Percentiles rank a stretch among this genome's conserved stretches.
Evolutionary conservation across 2,113 vertebrate species (phyloP).

Genomic region (Macrotus californicus): DNA sequence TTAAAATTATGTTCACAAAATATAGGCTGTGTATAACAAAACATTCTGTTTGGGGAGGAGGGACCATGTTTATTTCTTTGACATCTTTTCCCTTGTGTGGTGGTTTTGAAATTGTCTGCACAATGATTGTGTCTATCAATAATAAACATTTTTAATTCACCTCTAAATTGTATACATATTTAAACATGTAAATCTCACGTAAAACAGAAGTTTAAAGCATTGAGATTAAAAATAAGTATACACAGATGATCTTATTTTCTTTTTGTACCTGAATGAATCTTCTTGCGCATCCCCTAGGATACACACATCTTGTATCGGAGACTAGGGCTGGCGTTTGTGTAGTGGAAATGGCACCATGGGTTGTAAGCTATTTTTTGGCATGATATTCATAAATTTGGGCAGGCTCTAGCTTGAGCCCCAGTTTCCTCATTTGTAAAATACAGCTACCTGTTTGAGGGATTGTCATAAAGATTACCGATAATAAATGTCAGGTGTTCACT

Average conservation of each 20-base stretch:
- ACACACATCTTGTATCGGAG: not conserved
- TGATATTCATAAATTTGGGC: conserved; percentile 2
- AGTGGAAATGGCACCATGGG: not conserved
- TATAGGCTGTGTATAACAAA: not conserved
- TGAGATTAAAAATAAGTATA: not conserved
- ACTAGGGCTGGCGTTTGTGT: not conserved
- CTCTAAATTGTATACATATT: not conserved
- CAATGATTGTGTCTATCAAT: not conserved
- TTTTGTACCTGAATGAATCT: not conserved
- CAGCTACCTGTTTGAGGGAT: not conserved
- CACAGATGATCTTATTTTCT: not conserved
- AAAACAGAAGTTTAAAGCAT: not conserved
- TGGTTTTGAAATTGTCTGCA: conserved; percentile 16
- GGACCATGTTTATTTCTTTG: not conserved
- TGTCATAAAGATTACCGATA: not conserved
- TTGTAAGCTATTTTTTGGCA: not conserved
- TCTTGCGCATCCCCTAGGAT: not conserved
- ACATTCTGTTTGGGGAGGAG: not conserved
- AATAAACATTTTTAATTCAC: not conserved
- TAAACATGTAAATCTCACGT: not conserved
- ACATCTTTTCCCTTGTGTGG: not conserved
- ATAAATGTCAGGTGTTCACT: not conserved
- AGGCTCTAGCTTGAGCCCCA: not conserved
- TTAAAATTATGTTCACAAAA: conserved; percentile 13
- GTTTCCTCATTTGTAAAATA: conserved; percentile 17